A percentile compares a stretch with the other conserved stretches of the same genome.
Evolutionary conservation across 2,113 vertebrate genomes (phyloP).

Genomic region (Chrysochloris asiatica): DNA sequence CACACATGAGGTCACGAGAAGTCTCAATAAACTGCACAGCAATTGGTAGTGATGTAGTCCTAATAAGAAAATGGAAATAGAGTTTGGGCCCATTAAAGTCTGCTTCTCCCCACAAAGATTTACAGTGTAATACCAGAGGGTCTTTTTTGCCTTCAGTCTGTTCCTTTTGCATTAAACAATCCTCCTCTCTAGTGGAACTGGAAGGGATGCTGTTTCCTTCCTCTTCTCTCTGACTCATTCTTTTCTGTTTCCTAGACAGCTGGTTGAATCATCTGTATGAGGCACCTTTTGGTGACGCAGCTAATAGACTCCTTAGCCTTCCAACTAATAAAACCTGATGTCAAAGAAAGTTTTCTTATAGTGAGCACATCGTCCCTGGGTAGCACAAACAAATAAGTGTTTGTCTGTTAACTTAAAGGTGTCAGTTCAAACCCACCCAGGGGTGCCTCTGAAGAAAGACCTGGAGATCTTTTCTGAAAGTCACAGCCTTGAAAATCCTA

Average conservation of each 20-base stretch:
- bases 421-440: not conserved
- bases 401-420: not conserved
- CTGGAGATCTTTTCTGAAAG: not conserved
- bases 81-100: not conserved
- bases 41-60: no score
- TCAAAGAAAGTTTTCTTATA: not conserved
- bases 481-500: not conserved
- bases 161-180: not conserved
- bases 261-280: not conserved
- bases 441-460: not conserved
- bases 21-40: no score
- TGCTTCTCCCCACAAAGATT: not conserved
- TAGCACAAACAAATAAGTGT: not conserved
- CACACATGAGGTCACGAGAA: not conserved
- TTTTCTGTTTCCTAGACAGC: not conserved
- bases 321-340: not conserved
- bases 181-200: not conserved
- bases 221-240: not conserved
- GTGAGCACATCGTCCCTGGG: not conserved
- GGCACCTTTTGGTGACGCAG: not conserved
- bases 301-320: not conserved
- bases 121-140: not conserved
- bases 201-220: not conserved
- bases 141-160: not conserved
- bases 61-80: not conserved